Base-by-base conservation (phyloP, 2,888 invertebrate species). In the Neelides folsomi region DNA sequence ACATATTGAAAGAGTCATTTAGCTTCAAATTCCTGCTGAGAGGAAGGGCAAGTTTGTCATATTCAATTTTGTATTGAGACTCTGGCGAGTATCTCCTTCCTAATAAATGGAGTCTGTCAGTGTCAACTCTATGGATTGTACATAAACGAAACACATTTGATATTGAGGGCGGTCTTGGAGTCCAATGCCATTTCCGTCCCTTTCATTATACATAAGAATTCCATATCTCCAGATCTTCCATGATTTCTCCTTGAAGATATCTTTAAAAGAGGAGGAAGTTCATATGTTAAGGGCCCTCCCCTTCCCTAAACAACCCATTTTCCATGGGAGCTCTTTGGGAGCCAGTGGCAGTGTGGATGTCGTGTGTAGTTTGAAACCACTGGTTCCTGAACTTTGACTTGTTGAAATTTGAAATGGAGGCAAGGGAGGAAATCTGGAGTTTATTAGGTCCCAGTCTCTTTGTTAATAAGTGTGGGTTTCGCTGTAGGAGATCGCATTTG, bases 1-100 rank as follows among this genome's bases (percentile, higher is more conserved):
- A 35, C 43, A 49, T 49, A 49, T 43, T 49, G 49, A 42, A 49
- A 41, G 35, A 49, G 49, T 49, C 49, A 49, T 49, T 49, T 49
- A 49, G 27, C 37, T 16, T 27, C 35, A 37, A 27, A 39, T 47
- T 42, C 49, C 43, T 42, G 42, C 49, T 49, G 42, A 36, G 49
- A 36, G 43, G 34, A 49, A 36, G 43, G 41, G 36, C 36, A 41
- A 40, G 39, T 48, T 46, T 48, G 48, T 40, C 48, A 48, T 48
- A 15, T 41, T 27, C 3, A 27, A 5, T 34, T 48, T 16, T 41
- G 38, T 44, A 39, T 47, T 47, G 18, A 9, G 35, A 13, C 13
- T 38, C 35, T 5, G 3, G 15, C 27, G 38, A 36, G 37, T 19
- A 35, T 34, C 18, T 43, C 10, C 12, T 34, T 16, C 10, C 27